Conservation (phyloP, 1,140 invertebrate species). For the Helicorthomorpha holstii region DNA sequence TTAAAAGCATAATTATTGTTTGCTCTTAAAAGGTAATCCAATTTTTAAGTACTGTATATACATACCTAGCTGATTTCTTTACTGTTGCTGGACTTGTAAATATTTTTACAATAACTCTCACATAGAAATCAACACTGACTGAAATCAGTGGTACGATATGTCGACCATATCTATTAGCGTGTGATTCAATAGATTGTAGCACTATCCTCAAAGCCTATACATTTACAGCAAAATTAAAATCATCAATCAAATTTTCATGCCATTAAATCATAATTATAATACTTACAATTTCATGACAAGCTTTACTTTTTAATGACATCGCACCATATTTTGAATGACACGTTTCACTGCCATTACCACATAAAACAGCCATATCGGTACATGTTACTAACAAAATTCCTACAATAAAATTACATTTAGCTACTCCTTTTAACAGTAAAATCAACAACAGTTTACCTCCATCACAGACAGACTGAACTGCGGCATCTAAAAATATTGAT, state of each 20-base stretch:
- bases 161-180: slow-evolving; percentile 80
- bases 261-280: not conserved
- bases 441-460: slow-evolving; percentile 19
- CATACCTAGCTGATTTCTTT: slow-evolving; percentile 58
- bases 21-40: too few species aligned
- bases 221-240: too few species aligned
- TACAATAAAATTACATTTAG: too few species aligned
- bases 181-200: slow-evolving; percentile 70
- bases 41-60: not conserved
- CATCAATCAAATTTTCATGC: too few species aligned
- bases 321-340: slow-evolving; percentile 90
- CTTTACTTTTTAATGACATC: slow-evolving; percentile 63
- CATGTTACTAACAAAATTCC: slow-evolving; percentile 77
- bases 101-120: slow-evolving; percentile 81
- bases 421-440: too few species aligned
- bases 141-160: slow-evolving; percentile 84
- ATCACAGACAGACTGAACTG: slow-evolving; percentile 42
- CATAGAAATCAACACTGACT: slow-evolving; percentile 92
- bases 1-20: too few species aligned
- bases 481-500: slow-evolving; percentile 78
- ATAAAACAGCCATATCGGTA: slow-evolving; percentile 93
- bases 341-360: slow-evolving; percentile 86
- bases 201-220: slow-evolving; percentile 82
- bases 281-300: slow-evolving; percentile 85
- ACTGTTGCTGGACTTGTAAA: slow-evolving; percentile 58